Evolutionary conservation across 2,888 invertebrate genomes (phyloP).

Genomic region (Drosophila lutescens): DNA sequence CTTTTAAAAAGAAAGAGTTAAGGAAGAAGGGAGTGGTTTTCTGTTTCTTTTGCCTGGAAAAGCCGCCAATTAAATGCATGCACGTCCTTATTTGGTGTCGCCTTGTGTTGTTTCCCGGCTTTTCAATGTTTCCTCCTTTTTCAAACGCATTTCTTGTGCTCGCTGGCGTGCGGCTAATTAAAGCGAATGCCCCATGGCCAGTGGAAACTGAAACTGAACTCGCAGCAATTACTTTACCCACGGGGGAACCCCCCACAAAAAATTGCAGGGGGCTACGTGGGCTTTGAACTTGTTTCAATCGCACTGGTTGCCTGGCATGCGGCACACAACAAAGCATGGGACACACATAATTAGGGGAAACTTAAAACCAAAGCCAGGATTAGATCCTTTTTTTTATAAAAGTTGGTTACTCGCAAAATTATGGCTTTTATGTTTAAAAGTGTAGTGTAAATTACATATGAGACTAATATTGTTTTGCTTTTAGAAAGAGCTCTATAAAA

Average conservation of each 20-base stretch:
- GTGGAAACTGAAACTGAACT: conserved; percentile 44
- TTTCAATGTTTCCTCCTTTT: conserved; percentile 19
- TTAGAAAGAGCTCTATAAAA: too few species aligned
- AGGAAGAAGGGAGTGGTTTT: conserved; percentile 4
- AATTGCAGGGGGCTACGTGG: conserved; percentile 39
- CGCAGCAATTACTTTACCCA: conserved; percentile 50
- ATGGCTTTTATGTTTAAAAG: background rate
- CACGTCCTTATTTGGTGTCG: conserved; percentile 44
- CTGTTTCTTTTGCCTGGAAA: conserved; percentile 6
- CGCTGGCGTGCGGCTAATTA: conserved; percentile 69
- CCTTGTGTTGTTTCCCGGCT: conserved; percentile 12
- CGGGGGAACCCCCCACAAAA: conserved; percentile 19
- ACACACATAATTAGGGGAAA: conserved; percentile 35
- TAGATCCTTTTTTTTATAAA: conserved; percentile 6
- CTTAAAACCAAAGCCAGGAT: conserved; percentile 39
- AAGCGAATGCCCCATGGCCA: conserved; percentile 47
- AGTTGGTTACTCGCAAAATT: background rate
- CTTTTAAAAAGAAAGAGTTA: conserved; percentile 16
- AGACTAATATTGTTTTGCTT: background rate
- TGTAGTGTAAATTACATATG: background rate
- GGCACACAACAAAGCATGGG: conserved; percentile 30
- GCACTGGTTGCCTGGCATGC: conserved; percentile 34
- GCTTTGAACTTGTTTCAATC: conserved; percentile 65
- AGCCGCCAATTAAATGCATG: conserved; percentile 71
- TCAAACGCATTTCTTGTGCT: conserved; percentile 44